Evolutionary conservation across 2,113 vertebrate genomes (phyloP), one percentile per base, ranked within the genome.

Genomic region (Sylvia atricapilla): DNA sequence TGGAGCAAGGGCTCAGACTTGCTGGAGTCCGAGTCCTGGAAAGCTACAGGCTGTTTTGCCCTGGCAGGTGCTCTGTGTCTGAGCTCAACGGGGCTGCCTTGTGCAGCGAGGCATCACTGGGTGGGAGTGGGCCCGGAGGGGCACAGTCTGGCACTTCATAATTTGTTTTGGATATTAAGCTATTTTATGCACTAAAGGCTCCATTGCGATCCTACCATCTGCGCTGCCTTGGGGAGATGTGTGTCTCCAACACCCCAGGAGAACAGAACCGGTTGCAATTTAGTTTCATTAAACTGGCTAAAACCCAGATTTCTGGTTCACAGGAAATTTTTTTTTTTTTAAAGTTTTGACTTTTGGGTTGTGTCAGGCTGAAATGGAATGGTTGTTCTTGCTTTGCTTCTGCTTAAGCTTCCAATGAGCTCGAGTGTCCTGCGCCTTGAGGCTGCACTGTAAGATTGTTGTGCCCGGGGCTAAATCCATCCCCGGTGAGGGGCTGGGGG

Each of bases 131-230:
- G 46, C 39, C 35, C 0, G 0, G 41, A 55, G 78, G 87, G 67
- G 15, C 58, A 49, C 39, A 69, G 75, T 93, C 87, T 93, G 89
- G 74, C 84, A 76, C 90, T 63, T 83, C 6, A 10, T 93, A 86
- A 84, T 94, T 92, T 86, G 72, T 63, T 88, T 46, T 63, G 84
- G 84, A 84, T 91, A 80, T 89, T 87, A 79, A 88, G 83, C 15
- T 95, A 15, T 78, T 95, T 94, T 88, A 89, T 0, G 28, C 67
- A 78, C 82, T 80, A 37, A 75, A 62, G 85, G 72, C 87, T n/a
- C 43, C 78, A 63, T 93, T 89, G 77, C 67, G 85, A 2, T 66
- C 78, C 60, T 33, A 5, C 94, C 95, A 95, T 95, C 93, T 96
- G 94, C 92, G 87, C 72, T 85, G 78, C 93, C 77, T 18, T 28